phyloP scores from a whole-genome alignment of 2,797 vertebrate species.

The Arctocebus calabarensis region DNA sequence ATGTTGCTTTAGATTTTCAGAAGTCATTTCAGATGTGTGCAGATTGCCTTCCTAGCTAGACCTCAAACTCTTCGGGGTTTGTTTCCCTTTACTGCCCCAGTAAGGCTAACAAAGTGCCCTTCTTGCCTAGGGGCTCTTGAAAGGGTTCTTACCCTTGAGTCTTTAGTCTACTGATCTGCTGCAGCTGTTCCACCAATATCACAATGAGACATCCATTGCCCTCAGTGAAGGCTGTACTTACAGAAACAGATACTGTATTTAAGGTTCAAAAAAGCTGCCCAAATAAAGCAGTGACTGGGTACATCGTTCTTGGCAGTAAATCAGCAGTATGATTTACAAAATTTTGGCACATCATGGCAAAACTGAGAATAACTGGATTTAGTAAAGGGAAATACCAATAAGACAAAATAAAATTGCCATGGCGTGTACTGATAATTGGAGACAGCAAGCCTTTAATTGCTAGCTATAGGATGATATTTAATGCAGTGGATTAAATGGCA shows the following conservation, averaged over 20 bases:
- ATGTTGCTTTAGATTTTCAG: slow-evolving; percentile 18
- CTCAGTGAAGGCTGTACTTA: slow-evolving; percentile 74
- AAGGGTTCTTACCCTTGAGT: not conserved
- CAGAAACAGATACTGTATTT: slow-evolving; percentile 77
- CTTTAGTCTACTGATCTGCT: slow-evolving; percentile 10
- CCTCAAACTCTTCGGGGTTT: not conserved
- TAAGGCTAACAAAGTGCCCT: not conserved
- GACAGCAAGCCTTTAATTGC: slow-evolving; percentile 47
- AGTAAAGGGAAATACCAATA: slow-evolving; percentile 48
- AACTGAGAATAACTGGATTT: slow-evolving; percentile 70
- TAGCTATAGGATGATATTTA: slow-evolving; percentile 52
- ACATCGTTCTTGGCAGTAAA: slow-evolving; percentile 62
- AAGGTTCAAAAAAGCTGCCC: slow-evolving; percentile 63
- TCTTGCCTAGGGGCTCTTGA: not conserved
- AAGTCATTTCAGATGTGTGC: slow-evolving; percentile 21
- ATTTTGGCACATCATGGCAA: slow-evolving; percentile 56
- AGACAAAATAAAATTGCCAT: slow-evolving; percentile 66
- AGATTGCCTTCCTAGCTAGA: slow-evolving; percentile 27
- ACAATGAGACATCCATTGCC: slow-evolving; percentile 37
- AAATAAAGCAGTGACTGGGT: slow-evolving; percentile 60
- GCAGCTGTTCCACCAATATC: not conserved
- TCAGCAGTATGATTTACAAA: slow-evolving; percentile 69
- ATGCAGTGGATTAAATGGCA: slow-evolving; percentile 58
- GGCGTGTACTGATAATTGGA: slow-evolving; percentile 3
- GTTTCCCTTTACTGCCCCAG: not conserved